Evolutionary conservation across 2,797 vertebrate species (phyloP), one percentile per base, ranked within the genome.

Genomic region (Malurus splendens): DNA sequence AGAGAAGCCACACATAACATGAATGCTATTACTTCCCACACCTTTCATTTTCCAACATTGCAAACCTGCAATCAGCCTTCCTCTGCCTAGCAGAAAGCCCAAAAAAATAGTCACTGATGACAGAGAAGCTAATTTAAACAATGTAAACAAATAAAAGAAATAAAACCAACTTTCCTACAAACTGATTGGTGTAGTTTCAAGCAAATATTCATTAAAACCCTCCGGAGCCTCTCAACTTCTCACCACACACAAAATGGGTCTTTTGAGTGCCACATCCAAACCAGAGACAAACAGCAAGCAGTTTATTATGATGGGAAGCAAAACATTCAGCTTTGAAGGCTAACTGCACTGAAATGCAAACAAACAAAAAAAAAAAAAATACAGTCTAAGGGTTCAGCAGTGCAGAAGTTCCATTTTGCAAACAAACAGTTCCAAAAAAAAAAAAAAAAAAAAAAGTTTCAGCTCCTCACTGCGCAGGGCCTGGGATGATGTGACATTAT

Each of bases 181-280:
- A 89, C 42, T 24, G 80, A 75, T 77, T 68, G 25, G 18, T 27
- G 4, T 32, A n/a, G 82, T 89, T 79, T 55, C 65, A 77, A 86
- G 59, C 71, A 86, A 78, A 92, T 74, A 79, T 81, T 93, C 78
- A 91, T 89, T 92, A 94, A 91, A 90, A 91, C 19, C 51, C 90
- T 64, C 67, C 1, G 0, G 90, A 90, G 78, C 32, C 78, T 55
- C 82, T 82, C 56, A 83, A 30, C 38, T 73, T 87, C 59, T 75
- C 23, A 5, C 50, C 48, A 70, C 28, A 60, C 18, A 38, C 14
- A 24, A 89, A 88, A 84, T 62, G 45, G 48, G 52, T 68, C 85
- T 95, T 88, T 77, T 73, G 92, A 94, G 72, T 41, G 28, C 65
- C 39, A 51, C 41, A 73, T 89, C 84, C 83, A 90, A 92, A 81